Evolutionary conservation across 2,113 vertebrate genomes (phyloP).

Genomic region (Myotis davidii): DNA sequence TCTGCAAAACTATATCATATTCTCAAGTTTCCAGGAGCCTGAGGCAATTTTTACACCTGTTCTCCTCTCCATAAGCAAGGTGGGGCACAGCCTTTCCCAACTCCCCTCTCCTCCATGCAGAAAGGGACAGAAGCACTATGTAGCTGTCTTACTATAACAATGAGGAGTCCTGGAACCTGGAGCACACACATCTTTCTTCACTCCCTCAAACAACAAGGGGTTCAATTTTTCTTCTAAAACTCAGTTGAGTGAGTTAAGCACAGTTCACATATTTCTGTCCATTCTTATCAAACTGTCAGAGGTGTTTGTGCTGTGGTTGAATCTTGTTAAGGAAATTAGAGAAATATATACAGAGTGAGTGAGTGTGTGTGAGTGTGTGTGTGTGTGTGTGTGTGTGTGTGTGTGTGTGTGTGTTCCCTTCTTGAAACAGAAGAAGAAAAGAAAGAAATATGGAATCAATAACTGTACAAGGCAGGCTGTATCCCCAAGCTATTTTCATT

Average conservation of each 20-base stretch:
- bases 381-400: neutral
- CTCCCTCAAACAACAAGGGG: neutral
- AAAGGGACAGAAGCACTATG: accelerated
- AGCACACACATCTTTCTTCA: neutral
- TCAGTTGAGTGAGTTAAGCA: neutral
- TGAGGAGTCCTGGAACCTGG: accelerated
- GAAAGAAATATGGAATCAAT: neutral
- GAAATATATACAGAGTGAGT: neutral
- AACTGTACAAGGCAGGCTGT: neutral
- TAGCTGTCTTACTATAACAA: neutral
- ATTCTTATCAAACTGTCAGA: neutral
- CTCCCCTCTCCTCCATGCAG: no score
- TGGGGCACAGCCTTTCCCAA: neutral
- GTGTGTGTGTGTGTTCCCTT: neutral
- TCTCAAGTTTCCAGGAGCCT: neutral
- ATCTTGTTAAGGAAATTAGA: slow-evolving; percentile 28
- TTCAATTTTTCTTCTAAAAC: neutral
- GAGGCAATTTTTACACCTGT: neutral
- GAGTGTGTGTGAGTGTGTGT: neutral
- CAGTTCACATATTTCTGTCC: neutral
- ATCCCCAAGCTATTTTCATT: neutral
- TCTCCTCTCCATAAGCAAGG: neutral
- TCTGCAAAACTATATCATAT: neutral
- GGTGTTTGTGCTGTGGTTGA: neutral
- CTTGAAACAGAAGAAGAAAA: neutral